phyloP scores from a whole-genome alignment of 1,140 invertebrate species.

The Sitophilus oryzae region DNA sequence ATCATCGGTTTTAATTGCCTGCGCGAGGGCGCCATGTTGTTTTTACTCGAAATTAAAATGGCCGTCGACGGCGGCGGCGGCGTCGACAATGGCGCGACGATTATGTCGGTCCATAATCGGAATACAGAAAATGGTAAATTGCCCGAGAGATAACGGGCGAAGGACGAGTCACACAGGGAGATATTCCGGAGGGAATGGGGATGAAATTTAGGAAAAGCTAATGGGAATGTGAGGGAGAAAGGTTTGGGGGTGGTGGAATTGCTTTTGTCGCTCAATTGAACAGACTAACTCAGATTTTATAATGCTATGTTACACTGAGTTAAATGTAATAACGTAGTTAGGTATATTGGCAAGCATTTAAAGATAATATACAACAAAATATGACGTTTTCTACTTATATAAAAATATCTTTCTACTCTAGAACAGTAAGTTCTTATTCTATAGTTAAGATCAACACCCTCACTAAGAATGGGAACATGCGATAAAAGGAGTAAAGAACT shows the following conservation, averaged over 20 bases:
- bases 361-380: too few species aligned
- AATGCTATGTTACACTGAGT: too few species aligned
- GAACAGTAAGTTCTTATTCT: too few species aligned
- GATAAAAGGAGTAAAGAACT: too few species aligned
- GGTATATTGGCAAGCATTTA: too few species aligned
- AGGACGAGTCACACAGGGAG: conserved; percentile 35
- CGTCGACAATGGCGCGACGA: conserved; percentile 41
- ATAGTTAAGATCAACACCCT: too few species aligned
- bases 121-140: conserved; percentile 45
- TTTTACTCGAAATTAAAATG: conserved; percentile 46
- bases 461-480: too few species aligned
- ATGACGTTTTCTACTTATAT: too few species aligned
- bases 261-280: not conserved
- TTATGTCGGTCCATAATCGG: conserved; percentile 43
- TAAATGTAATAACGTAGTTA: too few species aligned
- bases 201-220: not conserved
- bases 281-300: too few species aligned
- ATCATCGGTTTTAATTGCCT: conserved; percentile 48
- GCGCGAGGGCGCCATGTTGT: conserved; percentile 44
- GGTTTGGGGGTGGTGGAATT: not conserved
- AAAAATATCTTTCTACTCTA: too few species aligned
- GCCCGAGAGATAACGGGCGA: conserved; percentile 41
- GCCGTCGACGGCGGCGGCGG: too few species aligned
- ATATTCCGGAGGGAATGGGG: conserved; percentile 11
- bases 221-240: not conserved